A percentile compares a stretch with the other conserved stretches of the same genome.
phyloP scores from a whole-genome alignment of 1,140 invertebrate genomes.

The Grapholita molesta region DNA sequence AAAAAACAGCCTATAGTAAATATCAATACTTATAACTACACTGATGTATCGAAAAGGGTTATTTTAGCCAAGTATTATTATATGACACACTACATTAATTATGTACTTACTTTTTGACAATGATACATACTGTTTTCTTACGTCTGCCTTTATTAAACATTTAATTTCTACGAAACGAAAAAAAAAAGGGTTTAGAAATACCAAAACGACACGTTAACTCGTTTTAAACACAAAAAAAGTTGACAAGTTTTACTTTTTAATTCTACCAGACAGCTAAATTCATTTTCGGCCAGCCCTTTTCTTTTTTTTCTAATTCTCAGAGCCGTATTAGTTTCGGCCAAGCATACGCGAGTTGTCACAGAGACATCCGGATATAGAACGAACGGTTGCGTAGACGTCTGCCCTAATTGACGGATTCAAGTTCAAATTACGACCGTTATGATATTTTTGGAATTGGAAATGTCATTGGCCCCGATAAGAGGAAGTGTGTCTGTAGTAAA shows the following conservation, averaged over 20 bases:
- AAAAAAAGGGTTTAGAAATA: background rate
- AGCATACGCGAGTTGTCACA: conserved; percentile 1
- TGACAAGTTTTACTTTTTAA: background rate
- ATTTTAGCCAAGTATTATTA: too few species aligned
- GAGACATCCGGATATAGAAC: conserved; percentile 12
- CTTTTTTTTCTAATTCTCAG: conserved; percentile 9
- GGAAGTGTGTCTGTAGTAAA: background rate
- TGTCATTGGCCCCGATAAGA: background rate
- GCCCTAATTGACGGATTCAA: conserved; percentile 16
- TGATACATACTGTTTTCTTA: too few species aligned
- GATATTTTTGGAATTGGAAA: conserved; percentile 10
- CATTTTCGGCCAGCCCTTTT: conserved; percentile 8
- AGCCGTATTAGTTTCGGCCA: background rate
- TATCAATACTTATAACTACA: too few species aligned
- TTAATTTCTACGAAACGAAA: too few species aligned
- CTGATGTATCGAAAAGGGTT: too few species aligned
- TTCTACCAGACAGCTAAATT: background rate
- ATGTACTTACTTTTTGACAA: too few species aligned
- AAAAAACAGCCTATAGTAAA: too few species aligned
- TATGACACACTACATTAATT: too few species aligned
- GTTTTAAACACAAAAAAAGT: background rate
- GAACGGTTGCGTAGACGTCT: conserved; percentile 8
- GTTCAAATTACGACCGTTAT: conserved; percentile 8
- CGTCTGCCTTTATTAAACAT: too few species aligned
- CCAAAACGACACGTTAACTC: background rate